A percentile compares a stretch with the other conserved stretches of the same genome.
These are phyloP conservation scores for Pampusana beccarii DNA, from an alignment of 2,113 vertebrate species.

Conservation along the genomic window DNA sequence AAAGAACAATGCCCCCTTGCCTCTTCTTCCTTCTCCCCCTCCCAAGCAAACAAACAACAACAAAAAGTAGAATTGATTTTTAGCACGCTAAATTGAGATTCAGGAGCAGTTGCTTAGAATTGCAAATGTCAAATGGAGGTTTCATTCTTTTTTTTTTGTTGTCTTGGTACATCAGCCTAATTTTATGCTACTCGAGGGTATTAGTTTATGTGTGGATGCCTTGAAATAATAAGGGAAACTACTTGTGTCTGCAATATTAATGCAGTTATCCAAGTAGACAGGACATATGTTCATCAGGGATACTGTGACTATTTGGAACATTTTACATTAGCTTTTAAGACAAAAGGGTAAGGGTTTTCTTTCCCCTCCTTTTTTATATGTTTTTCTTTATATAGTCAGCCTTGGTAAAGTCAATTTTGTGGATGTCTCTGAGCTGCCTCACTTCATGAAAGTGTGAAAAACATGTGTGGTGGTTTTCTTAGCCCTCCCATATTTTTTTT, in stretches of 20 bases:
- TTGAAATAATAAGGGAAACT: background rate
- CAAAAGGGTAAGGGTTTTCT: background rate
- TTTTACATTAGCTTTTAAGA: background rate
- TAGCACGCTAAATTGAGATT: background rate
- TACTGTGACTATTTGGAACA: background rate
- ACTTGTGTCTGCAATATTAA: background rate
- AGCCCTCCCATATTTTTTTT: background rate
- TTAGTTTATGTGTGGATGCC: background rate
- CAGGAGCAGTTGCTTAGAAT: background rate
- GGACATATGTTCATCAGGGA: background rate
- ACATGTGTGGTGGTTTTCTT: background rate
- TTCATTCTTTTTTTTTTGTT: background rate
- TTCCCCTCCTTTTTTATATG: rapidly evolving
- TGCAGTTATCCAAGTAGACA: background rate
- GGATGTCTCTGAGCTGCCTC: background rate
- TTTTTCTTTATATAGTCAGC: background rate
- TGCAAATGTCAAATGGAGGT: background rate
- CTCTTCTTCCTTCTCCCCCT: no score
- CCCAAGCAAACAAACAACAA: no score
- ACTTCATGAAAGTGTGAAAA: background rate
- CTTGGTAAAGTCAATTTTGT: background rate
- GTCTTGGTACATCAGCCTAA: background rate
- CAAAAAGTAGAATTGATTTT: background rate
- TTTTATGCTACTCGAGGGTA: background rate
- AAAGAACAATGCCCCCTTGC: no score